Conservation (phyloP, 2,797 vertebrate species). For the Tachyglossus aculeatus region DNA sequence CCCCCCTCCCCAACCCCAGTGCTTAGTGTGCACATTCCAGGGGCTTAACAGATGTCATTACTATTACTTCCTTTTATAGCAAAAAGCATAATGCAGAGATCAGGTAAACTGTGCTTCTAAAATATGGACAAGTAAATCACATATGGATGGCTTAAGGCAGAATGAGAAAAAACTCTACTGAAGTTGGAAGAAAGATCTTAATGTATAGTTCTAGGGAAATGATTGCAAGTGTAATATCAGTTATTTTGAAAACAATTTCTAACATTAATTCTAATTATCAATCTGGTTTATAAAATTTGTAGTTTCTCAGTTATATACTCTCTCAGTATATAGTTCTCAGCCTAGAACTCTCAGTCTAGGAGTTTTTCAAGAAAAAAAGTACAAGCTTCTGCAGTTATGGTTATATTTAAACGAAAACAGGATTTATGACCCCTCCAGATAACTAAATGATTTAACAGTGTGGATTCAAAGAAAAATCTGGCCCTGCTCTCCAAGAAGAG, state of each 20-base stretch:
- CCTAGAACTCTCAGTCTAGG: too few relatives aligned
- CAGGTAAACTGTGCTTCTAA: background rate
- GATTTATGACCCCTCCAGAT: slow-evolving; percentile 12
- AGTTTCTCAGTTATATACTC: too few relatives aligned
- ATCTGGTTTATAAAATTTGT: background rate
- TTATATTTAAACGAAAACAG: background rate
- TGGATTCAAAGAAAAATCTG: slow-evolving; percentile 15
- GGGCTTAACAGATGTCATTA: too few relatives aligned
- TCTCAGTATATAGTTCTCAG: too few relatives aligned
- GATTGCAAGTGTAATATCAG: background rate
- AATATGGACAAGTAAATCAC: background rate
- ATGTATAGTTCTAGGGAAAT: background rate
- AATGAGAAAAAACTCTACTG: background rate
- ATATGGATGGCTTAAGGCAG: background rate
- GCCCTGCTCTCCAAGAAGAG: slow-evolving; percentile 22
- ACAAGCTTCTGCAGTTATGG: slow-evolving; percentile 4
- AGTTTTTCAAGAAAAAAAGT: slow-evolving; percentile 10
- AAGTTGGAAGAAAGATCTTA: background rate
- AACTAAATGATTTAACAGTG: background rate
- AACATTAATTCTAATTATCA: slow-evolving; percentile 11
- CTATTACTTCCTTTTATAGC: slow-evolving; percentile 5
- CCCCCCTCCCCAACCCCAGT: too few relatives aligned
- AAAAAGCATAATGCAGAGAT: background rate
- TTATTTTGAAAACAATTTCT: slow-evolving; percentile 6
- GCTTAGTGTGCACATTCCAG: too few relatives aligned